Base-by-base conservation (phyloP, 2,113 vertebrate genomes). In the Limanda limanda region DNA sequence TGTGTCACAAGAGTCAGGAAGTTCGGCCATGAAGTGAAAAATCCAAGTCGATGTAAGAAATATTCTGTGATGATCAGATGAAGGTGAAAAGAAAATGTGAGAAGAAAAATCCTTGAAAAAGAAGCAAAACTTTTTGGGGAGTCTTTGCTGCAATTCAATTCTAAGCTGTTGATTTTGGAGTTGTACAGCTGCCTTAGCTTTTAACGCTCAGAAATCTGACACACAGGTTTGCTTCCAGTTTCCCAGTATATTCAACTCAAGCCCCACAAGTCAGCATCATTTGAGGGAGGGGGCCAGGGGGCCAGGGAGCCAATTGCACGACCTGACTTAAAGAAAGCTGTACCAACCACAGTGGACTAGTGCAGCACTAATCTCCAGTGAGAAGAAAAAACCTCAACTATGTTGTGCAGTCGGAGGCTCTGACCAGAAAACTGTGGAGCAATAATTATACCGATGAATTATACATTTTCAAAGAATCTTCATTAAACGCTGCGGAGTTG, bases 241-340 rank as follows among this genome's bases (percentile, higher is more conserved):
- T 35, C 17, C 0, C 51, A 64, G 40, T 21, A 64, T 42, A 23
- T 57, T 72, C 25, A 40, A 40, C 64, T 54, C 27, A 21, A 57
- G 45, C 42, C 71, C 77, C 58, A 23, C 48, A 18, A 40, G n/a
- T 55, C 63, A 48, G 52, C 24, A 48, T 47, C 27, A 66, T 70
- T 63, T 71, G 21, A 47, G 42, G 27, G 70, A 71, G 66, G 61
- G 54, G 68, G 66, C 60, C 68, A 54, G 67, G 66, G 76, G 63
- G 60, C 57, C 27, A 71, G 42, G 59, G 68, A 84, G 65, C 51
- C 78, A 88, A 71, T 65, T 83, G 61, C 68, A 89, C 78, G 78
- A 51, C 77, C 77, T 71, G 68, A 82, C 23, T 89, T 83, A 83
- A 68, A 89, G 79, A 87, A 88, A 86, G 84, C 85, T 88, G 71